phyloP scores from a whole-genome alignment of 2,888 invertebrate genomes.

The Apamea sordens region DNA sequence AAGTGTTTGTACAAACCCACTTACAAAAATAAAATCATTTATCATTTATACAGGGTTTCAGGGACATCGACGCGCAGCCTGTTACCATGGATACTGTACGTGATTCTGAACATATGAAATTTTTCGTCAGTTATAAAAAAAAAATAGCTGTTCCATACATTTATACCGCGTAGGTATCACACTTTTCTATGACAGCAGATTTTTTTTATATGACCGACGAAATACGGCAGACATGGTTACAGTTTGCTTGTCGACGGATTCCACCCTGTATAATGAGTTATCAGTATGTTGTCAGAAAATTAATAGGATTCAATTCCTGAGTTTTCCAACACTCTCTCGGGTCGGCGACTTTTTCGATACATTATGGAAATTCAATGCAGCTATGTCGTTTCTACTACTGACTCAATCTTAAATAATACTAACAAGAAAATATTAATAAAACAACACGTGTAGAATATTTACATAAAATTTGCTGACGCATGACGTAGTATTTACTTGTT shows the following conservation, averaged over 20 bases:
- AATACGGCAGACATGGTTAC: not conserved
- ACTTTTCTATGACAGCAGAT: too few relatives aligned
- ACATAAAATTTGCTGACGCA: conserved; percentile 46
- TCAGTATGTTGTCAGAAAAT: not conserved
- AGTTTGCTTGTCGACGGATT: not conserved
- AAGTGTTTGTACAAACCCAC: too few relatives aligned
- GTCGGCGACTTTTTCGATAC: not conserved
- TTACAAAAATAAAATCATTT: too few relatives aligned
- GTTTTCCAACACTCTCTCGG: not conserved
- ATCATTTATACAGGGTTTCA: too few relatives aligned
- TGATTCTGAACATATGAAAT: too few relatives aligned
- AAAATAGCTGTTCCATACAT: too few relatives aligned
- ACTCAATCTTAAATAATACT: conserved; percentile 13
- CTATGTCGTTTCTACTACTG: not conserved
- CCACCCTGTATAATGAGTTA: not conserved
- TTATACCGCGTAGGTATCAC: too few relatives aligned
- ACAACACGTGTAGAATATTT: conserved; percentile 60
- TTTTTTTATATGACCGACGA: too few relatives aligned
- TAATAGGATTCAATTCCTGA: too few relatives aligned
- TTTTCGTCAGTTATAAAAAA: too few relatives aligned
- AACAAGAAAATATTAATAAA: conserved; percentile 38
- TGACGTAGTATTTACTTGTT: conserved; percentile 32
- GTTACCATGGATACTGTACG: too few relatives aligned
- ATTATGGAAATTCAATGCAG: conserved; percentile 17
- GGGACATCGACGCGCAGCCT: too few relatives aligned